These are phyloP conservation scores for Trichomycterus rosablanca DNA, from an alignment of 2,113 vertebrate species.

Conservation along the genomic window DNA sequence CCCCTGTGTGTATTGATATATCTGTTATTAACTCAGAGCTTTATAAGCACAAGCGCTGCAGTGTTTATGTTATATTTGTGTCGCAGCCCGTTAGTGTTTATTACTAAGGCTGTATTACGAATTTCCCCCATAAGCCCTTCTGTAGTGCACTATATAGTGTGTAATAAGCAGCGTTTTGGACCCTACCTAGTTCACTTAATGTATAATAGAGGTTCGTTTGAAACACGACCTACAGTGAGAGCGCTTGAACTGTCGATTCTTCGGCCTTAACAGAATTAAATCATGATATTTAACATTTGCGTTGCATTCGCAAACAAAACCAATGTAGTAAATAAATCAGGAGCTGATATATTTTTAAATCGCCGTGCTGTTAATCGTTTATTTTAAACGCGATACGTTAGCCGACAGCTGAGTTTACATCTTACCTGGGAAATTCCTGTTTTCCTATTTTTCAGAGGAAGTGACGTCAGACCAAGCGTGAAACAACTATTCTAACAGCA, in stretches of 20 bases:
- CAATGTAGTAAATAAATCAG: too few species aligned
- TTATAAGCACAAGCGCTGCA: too few species aligned
- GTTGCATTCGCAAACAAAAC: too few species aligned
- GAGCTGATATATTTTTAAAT: too few species aligned
- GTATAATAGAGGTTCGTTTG: neutral
- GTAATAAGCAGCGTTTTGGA: too few species aligned
- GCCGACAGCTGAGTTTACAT: neutral
- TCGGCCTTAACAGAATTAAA: too few species aligned
- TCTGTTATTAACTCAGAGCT: too few species aligned
- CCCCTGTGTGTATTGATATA: too few species aligned
- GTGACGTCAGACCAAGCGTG: slow-evolving; percentile 6
- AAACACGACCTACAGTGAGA: too few species aligned
- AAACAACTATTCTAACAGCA: too few species aligned
- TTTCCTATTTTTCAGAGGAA: slow-evolving; percentile 1
- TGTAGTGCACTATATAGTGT: neutral
- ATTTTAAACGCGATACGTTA: neutral
- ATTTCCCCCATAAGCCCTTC: neutral
- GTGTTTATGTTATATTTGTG: neutral
- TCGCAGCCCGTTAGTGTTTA: neutral
- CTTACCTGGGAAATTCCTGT: slow-evolving; percentile 6
- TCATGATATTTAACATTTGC: too few species aligned
- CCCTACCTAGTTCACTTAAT: neutral
- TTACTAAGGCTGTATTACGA: neutral
- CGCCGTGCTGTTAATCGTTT: neutral
- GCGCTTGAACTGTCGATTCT: too few species aligned